These are phyloP conservation scores for Eurosta solidaginis DNA, from an alignment of 1,140 invertebrate species.

Conservation along the genomic window DNA sequence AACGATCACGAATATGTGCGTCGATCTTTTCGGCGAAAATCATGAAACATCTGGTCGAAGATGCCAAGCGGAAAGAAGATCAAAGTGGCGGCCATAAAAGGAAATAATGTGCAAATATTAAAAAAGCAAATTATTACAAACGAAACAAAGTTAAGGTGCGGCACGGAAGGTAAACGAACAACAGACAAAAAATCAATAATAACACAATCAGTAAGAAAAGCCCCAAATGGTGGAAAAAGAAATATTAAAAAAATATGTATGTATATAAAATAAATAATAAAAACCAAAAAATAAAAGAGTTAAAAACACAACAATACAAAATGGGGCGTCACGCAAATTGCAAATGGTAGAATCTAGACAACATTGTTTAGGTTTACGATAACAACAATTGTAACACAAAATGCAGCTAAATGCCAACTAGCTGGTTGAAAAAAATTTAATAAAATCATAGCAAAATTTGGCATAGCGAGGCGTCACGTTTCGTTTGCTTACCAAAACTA, in stretches of 20 bases:
- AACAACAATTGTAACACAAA: not conserved
- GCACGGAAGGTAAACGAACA: not conserved
- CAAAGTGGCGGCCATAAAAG: conserved; percentile 6
- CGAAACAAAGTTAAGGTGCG: not conserved
- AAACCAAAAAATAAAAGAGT: too few relatives aligned
- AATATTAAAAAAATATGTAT: too few relatives aligned
- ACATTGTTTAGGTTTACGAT: not conserved
- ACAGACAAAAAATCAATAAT: not conserved
- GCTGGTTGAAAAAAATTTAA: not conserved
- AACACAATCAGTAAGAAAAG: too few relatives aligned
- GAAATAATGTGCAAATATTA: conserved; percentile 25
- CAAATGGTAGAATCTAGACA: conserved; percentile 3
- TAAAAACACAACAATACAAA: conserved; percentile 1
- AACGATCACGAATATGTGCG: not conserved
- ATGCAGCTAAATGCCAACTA: not conserved
- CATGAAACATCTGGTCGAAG: not conserved
- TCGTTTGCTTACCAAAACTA: not conserved
- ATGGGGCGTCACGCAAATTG: not conserved
- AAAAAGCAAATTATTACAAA: conserved; percentile 11
- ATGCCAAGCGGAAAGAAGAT: not conserved
- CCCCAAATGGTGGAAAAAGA: not conserved
- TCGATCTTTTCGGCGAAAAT: not conserved
- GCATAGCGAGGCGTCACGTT: not conserved
- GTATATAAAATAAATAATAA: too few relatives aligned
- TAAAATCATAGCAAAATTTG: not conserved